Percentiles rank a stretch among this genome's conserved stretches.
Conservation (phyloP, 2,113 vertebrate genomes). For the Anoplopoma fimbria region DNA sequence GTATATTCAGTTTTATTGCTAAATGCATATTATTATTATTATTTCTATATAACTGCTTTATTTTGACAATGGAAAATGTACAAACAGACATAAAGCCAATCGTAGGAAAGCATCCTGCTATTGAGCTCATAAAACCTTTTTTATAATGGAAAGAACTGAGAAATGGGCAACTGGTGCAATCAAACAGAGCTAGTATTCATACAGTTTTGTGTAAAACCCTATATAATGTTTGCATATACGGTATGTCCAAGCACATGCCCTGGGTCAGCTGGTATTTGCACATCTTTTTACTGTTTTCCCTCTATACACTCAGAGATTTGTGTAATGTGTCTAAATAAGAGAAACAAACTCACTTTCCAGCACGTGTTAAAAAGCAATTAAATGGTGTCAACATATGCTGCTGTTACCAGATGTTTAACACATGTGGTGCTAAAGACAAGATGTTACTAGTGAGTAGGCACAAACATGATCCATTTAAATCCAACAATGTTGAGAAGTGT, state of each 20-base stretch:
- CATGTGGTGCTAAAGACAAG: neutral
- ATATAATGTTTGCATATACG: neutral
- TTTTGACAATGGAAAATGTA: slow-evolving; percentile 9
- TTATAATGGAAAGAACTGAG: slow-evolving; percentile 3
- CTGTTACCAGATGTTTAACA: slow-evolving; percentile 27
- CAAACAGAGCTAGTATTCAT: neutral
- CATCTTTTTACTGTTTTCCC: neutral
- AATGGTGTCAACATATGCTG: slow-evolving; percentile 4
- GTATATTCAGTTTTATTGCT: neutral
- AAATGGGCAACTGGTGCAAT: neutral
- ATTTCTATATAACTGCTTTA: neutral
- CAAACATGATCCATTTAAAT: neutral
- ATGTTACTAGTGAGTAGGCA: neutral
- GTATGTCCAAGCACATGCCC: neutral
- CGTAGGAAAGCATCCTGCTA: neutral
- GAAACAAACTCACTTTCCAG: neutral
- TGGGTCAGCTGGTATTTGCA: neutral
- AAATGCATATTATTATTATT: neutral
- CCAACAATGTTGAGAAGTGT: neutral
- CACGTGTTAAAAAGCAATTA: neutral
- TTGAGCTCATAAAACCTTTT: neutral
- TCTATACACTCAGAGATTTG: neutral
- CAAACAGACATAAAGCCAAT: neutral
- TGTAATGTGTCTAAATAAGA: slow-evolving; percentile 1
- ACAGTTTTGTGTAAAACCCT: neutral